Base-by-base conservation (phyloP, 2,113 vertebrate species). In the Chitala chitala region DNA sequence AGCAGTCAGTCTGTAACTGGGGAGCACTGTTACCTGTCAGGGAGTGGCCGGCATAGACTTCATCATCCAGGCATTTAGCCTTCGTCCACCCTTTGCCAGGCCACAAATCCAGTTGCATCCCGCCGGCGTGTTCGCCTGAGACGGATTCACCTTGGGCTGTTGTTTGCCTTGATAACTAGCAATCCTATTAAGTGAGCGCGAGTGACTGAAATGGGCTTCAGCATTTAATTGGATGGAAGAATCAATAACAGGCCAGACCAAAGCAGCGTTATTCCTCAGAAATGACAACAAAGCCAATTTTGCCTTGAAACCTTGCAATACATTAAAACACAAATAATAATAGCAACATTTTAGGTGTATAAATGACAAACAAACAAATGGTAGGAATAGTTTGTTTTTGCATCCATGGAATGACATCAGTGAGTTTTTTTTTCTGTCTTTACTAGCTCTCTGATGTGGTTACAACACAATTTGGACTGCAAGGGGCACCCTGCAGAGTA, bases 221-320 rank as follows among this genome's bases (percentile, higher is more conserved):
- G 64, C 40, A 38, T 68, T 46, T 68, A 68, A 68, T 68, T 68
- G 64, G 42, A 48, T 68, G 64, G 64, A 48, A 68, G 42, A 68
- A 68, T 68, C 64, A 68, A 68, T 68, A 59, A 59, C 31, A 40
- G 24, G 22, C 55, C 36, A 5, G 22, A 29, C 13, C 53, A 59
- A 68, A 72, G 55, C 9, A 59, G 55, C 26, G n/a, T 53, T 69
- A 33, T 53, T 69, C 68, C 26, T 50, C 66, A 69, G 48, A 69
- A 53, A 53, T 69, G 64, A 68, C 64, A 46, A 10, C 64, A 68
- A 68, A 68, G 42, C 64, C 38, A 46, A 29, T 46, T 29, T 46
- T 29, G 17, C 64, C 40, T 24, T 8, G 42, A 46, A 44, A 4
- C 9, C 22, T 8, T 66, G 40, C 64, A 17, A 66, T 66, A 46